phyloP scores from a whole-genome alignment of 2,113 vertebrate genomes.

The Plecotus auritus region DNA sequence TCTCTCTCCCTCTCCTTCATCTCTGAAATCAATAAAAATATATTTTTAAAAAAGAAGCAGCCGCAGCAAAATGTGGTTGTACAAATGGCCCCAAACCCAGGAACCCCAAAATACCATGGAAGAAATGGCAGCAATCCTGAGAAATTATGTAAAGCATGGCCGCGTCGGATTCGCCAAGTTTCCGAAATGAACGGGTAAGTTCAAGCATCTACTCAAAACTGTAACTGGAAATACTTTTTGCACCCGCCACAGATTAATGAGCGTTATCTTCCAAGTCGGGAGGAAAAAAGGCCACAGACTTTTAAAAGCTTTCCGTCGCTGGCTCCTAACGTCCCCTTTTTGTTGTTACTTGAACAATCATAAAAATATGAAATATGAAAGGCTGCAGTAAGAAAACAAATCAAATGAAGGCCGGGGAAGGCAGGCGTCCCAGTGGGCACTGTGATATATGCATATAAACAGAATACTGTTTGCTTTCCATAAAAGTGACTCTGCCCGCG shows the following conservation, averaged over 20 bases:
- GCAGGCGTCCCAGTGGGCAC: not conserved
- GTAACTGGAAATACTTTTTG: not conserved
- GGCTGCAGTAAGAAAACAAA: not conserved
- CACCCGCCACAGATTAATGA: accelerated
- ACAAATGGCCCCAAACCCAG: not conserved
- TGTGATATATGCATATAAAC: not conserved
- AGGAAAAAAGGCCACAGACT: not conserved
- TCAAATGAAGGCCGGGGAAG: slow-evolving; percentile 7
- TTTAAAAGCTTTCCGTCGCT: not conserved
- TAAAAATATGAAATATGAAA: not conserved
- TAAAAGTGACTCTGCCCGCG: not conserved
- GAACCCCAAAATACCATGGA: not conserved
- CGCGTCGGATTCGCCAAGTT: not conserved
- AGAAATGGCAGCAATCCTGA: not conserved
- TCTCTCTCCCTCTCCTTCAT: no score
- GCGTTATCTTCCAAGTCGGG: not conserved
- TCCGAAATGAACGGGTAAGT: not conserved
- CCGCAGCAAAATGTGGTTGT: no score
- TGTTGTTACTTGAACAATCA: not conserved
- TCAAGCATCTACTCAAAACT: not conserved
- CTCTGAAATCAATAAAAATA: no score
- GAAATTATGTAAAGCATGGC: not conserved
- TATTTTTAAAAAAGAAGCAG: no score
- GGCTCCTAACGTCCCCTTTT: not conserved
- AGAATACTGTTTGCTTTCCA: not conserved